A percentile compares a stretch with the other conserved stretches of the same genome.
Evolutionary conservation across 92 coral and sea anemone species (phyloP).

Genomic region (Pocillopora grandis): DNA sequence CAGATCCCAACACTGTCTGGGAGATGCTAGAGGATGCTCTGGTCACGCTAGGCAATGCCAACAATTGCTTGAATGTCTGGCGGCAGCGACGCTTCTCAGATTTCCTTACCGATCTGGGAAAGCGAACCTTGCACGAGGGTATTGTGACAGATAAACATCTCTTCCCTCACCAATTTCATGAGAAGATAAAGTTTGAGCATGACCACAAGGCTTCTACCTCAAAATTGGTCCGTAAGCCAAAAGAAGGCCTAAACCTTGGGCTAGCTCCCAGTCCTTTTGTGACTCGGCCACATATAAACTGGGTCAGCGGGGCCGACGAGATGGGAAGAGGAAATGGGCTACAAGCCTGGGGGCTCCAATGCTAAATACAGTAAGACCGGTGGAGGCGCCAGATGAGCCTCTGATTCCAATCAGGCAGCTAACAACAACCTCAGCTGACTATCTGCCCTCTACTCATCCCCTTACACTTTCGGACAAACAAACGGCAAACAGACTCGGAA

Average conservation of each 20-base stretch:
- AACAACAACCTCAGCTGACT: conserved; percentile 36
- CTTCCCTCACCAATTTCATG: conserved; percentile 62
- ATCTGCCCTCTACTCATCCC: conserved; percentile 20
- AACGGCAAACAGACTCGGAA: conserved; percentile 47
- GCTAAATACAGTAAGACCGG: conserved; percentile 28
- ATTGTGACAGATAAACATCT: conserved; percentile 54
- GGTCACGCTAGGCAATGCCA: conserved; percentile 59
- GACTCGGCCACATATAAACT: conserved; percentile 14
- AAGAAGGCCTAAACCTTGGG: not conserved
- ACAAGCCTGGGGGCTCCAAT: conserved; percentile 24
- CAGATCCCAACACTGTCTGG: conserved; percentile 50
- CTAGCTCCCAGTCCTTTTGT: conserved; percentile 53
- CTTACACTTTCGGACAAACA: conserved; percentile 3
- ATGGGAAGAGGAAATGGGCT: conserved; percentile 49
- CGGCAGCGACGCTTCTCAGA: conserved; percentile 60
- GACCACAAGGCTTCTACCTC: conserved; percentile 51
- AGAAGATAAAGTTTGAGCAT: conserved; percentile 61
- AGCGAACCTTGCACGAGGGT: conserved; percentile 46
- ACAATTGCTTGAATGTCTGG: conserved; percentile 45
- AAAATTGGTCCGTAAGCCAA: conserved; percentile 54
- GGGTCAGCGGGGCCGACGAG: conserved; percentile 17
- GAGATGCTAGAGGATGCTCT: conserved; percentile 62
- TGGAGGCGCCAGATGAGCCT: conserved; percentile 26
- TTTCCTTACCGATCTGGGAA: conserved; percentile 49
- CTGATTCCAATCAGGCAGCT: conserved; percentile 13